phyloP scores from a whole-genome alignment of 2,797 vertebrate genomes.

The Anabas testudineus region DNA sequence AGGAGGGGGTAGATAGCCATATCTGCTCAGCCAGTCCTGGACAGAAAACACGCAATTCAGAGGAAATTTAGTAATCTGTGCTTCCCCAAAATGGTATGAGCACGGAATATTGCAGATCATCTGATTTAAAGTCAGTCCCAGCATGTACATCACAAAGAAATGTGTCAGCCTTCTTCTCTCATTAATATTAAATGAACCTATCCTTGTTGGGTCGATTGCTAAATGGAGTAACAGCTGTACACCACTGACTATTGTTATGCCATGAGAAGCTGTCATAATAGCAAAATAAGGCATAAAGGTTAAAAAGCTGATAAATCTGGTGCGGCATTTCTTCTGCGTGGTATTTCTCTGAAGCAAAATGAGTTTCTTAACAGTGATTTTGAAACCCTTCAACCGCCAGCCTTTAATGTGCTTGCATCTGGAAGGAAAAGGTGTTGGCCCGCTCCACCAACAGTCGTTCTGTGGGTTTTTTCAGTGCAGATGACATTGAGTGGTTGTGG shows the following conservation, averaged over 20 bases:
- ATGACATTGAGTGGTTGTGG: too few relatives aligned
- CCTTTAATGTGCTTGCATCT: background rate
- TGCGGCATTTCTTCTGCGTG: background rate
- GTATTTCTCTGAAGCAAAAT: background rate
- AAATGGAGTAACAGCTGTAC: background rate
- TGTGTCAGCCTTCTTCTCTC: slow-evolving; percentile 6
- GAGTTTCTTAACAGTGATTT: background rate
- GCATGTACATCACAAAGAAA: background rate
- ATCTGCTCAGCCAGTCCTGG: slow-evolving; percentile 93
- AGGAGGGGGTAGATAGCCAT: slow-evolving; percentile 89
- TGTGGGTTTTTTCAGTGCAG: slow-evolving; percentile 14
- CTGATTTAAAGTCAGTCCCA: background rate
- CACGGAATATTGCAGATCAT: background rate
- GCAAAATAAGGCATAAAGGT: background rate
- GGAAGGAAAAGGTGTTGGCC: slow-evolving; percentile 43
- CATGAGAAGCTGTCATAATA: background rate
- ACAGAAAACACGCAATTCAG: slow-evolving; percentile 5
- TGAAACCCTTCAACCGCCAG: slow-evolving; percentile 38
- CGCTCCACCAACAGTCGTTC: slow-evolving; percentile 28
- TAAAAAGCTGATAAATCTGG: background rate
- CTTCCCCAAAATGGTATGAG: background rate
- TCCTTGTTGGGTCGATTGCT: slow-evolving; percentile 3
- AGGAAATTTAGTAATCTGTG: background rate
- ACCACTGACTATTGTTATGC: background rate
- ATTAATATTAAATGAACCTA: slow-evolving; percentile 38